Conservation (phyloP, 1,140 invertebrate genomes). For the Alviniconcha marisindica region DNA sequence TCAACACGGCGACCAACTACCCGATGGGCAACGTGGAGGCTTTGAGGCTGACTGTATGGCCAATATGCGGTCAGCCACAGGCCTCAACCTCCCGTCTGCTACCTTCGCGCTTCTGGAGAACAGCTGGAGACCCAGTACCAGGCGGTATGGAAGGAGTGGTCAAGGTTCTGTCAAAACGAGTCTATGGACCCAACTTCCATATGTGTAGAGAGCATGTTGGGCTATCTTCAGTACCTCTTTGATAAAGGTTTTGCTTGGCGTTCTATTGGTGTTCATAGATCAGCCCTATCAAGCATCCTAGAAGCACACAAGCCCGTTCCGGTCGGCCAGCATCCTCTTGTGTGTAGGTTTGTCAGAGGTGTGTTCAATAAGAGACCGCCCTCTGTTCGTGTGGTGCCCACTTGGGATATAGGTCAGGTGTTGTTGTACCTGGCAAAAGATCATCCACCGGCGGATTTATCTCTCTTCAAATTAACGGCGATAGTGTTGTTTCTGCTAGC, state of each 20-base stretch:
- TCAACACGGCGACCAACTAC: neutral
- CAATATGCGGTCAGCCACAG: neutral
- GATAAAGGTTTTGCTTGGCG: neutral
- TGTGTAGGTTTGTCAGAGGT: neutral
- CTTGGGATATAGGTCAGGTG: neutral
- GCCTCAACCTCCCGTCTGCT: neutral
- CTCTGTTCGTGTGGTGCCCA: neutral
- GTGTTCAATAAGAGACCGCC: neutral
- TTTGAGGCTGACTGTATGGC: neutral
- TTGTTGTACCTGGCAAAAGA: neutral
- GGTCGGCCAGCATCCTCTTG: neutral
- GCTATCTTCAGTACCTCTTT: neutral
- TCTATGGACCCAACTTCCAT: slow-evolving; percentile 2
- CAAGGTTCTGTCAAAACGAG: neutral
- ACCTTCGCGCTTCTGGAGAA: neutral
- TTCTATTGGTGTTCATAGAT: neutral
- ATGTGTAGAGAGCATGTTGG: neutral
- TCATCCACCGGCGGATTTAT: neutral
- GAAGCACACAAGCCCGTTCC: neutral
- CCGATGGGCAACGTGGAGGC: neutral
- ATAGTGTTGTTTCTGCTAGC: too few species aligned
- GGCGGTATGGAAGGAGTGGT: neutral
- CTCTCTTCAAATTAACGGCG: neutral
- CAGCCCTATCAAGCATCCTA: neutral
- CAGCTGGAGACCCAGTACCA: neutral